A percentile compares a stretch with the other conserved stretches of the same genome.
These are phyloP conservation scores for Heloderma charlesbogerti DNA, from an alignment of 2,113 vertebrate genomes.

Conservation along the genomic window DNA sequence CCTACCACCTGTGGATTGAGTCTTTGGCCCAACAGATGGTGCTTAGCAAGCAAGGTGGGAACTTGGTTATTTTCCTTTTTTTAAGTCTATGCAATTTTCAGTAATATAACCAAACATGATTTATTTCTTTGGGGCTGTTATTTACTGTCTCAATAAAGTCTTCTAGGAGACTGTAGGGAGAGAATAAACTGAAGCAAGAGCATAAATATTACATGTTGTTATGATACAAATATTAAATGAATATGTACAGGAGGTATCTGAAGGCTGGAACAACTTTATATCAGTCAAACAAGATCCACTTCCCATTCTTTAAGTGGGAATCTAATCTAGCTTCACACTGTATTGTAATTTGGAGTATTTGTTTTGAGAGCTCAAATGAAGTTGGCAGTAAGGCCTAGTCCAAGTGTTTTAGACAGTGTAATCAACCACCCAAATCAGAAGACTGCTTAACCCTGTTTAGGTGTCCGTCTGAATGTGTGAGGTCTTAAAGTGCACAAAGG, in stretches of 20 bases:
- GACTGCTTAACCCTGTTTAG: not conserved
- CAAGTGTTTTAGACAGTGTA: not conserved
- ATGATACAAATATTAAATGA: conserved; percentile 17
- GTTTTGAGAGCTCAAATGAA: not conserved
- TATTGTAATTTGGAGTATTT: not conserved
- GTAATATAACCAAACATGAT: conserved; percentile 63
- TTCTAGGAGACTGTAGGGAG: conserved; percentile 1
- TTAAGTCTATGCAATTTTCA: conserved; percentile 51
- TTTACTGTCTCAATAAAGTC: conserved; percentile 58
- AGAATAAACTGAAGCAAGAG: not conserved
- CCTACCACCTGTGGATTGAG: conserved; percentile 48
- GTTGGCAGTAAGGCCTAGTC: not conserved
- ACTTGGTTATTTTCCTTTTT: conserved; percentile 45
- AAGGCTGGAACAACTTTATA: not conserved
- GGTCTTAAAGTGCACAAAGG: too few species aligned
- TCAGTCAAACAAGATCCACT: not conserved
- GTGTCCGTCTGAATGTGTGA: not conserved
- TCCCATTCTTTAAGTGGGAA: not conserved
- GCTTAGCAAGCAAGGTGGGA: conserved; percentile 19
- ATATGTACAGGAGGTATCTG: not conserved
- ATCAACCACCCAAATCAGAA: not conserved
- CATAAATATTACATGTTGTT: conserved; percentile 14
- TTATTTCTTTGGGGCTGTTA: conserved; percentile 58
- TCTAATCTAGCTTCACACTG: not conserved
- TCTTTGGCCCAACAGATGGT: conserved; percentile 39